These are phyloP conservation scores for Bombyx mandarina DNA, from an alignment of 1,140 invertebrate genomes.

Conservation along the genomic window DNA sequence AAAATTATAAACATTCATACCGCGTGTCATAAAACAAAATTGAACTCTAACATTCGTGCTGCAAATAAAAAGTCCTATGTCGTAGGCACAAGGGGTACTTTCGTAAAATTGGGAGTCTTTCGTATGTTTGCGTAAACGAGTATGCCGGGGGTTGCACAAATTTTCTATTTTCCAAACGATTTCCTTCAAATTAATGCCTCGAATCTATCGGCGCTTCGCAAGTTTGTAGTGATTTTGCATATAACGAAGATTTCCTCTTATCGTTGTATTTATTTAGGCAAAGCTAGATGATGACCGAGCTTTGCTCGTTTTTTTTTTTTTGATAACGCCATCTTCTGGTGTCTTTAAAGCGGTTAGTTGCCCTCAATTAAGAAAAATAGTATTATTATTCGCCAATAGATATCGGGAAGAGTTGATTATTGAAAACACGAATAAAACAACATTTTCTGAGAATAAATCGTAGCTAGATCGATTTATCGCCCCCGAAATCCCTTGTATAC, in stretches of 20 bases:
- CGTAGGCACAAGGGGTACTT: constrained; percentile 7
- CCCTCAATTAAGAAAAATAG: too few relatives aligned
- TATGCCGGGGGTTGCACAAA: constrained; percentile 60
- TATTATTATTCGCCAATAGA: too few relatives aligned
- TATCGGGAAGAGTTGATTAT: too few relatives aligned
- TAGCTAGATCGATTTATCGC: too few relatives aligned
- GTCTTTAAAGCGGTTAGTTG: too few relatives aligned
- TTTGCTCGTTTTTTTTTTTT: too few relatives aligned
- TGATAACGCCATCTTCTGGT: too few relatives aligned
- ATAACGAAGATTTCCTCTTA: constrained; percentile 41
- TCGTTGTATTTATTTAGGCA: too few relatives aligned
- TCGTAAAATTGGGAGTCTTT: not conserved
- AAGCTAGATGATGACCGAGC: too few relatives aligned
- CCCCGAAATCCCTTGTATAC: too few relatives aligned
- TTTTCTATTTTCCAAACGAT: constrained; percentile 69
- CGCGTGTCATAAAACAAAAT: constrained; percentile 15
- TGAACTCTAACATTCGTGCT: constrained; percentile 1
- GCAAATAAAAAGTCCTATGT: constrained; percentile 4
- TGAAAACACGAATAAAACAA: too few relatives aligned
- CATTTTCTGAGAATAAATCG: too few relatives aligned
- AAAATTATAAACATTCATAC: constrained; percentile 21
- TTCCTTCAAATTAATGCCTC: constrained; percentile 66
- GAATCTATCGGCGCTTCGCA: constrained; percentile 57
- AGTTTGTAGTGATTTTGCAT: constrained; percentile 62
- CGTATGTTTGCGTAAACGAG: constrained; percentile 23